These are phyloP conservation scores for Hyphantria cunea DNA, from an alignment of 1,140 invertebrate genomes.

Conservation along the genomic window DNA sequence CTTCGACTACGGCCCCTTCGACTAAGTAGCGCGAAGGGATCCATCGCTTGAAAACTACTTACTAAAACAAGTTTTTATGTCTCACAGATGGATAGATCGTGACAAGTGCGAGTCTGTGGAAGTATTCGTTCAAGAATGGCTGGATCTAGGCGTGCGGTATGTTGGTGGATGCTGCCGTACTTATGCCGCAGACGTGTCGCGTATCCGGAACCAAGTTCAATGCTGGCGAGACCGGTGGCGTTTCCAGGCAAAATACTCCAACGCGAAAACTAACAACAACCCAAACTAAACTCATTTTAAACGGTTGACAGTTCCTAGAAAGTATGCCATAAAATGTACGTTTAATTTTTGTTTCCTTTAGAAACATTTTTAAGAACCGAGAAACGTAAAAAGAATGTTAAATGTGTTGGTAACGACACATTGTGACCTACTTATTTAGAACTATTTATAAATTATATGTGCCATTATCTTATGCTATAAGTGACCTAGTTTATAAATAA, in stretches of 20 bases:
- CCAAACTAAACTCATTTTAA: constrained; percentile 18
- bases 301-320: constrained; percentile 14
- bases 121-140: constrained; percentile 84
- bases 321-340: constrained; percentile 2
- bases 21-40: neutral
- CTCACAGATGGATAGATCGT: constrained; percentile 82
- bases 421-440: neutral
- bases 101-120: constrained; percentile 83
- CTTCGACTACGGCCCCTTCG: neutral
- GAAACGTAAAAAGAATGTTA: neutral
- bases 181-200: constrained; percentile 83
- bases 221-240: constrained; percentile 77
- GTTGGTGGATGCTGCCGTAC: constrained; percentile 88
- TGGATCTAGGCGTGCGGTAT: constrained; percentile 84
- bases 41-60: too few relatives aligned
- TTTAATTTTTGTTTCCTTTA: neutral
- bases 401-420: neutral
- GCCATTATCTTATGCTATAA: constrained; percentile 1
- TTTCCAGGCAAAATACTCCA: constrained; percentile 53
- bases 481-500: neutral
- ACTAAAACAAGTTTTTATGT: too few relatives aligned
- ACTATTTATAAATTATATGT: neutral
- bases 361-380: neutral
- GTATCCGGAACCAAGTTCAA: constrained; percentile 82
- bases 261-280: constrained; percentile 3